Conservation (phyloP, 92 coral and sea anemone species). For the Porites cylindrica region DNA sequence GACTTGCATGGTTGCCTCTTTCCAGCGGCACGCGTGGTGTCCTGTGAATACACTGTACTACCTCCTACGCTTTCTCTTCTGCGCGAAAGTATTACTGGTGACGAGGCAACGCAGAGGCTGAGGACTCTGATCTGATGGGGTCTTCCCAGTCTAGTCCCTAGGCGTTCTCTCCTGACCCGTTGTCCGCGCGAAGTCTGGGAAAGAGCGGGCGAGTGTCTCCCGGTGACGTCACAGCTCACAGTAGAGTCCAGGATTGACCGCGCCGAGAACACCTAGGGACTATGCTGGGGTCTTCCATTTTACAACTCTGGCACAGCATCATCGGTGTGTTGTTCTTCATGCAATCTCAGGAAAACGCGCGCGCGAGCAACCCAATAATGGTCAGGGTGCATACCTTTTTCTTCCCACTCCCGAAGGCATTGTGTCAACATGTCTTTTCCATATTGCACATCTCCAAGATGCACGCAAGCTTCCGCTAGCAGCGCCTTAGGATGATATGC, state of each 20-base stretch:
- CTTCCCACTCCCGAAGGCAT: constrained; percentile 71
- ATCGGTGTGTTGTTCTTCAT: neutral
- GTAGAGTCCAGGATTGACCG: neutral
- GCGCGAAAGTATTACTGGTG: no score
- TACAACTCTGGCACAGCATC: neutral
- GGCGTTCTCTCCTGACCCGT: no score
- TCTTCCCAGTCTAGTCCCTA: neutral
- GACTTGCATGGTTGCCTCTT: no score
- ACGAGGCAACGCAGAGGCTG: no score
- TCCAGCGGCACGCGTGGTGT: no score
- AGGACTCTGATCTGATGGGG: no score
- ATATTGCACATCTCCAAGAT: constrained; percentile 53
- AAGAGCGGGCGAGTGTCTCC: no score
- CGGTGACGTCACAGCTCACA: no score
- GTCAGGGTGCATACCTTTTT: constrained; percentile 49
- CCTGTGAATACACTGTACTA: no score
- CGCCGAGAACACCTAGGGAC: neutral
- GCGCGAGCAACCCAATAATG: constrained; percentile 89
- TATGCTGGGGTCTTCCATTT: neutral
- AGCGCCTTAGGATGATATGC: constrained; percentile 83
- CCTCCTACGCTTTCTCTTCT: no score
- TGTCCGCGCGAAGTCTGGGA: no score
- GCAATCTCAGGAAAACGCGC: constrained; percentile 21
- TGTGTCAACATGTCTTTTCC: constrained; percentile 73
- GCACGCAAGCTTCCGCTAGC: constrained; percentile 70